Evolutionary conservation across 2,113 vertebrate genomes (phyloP).

Genomic region (Scytalopus superciliaris): DNA sequence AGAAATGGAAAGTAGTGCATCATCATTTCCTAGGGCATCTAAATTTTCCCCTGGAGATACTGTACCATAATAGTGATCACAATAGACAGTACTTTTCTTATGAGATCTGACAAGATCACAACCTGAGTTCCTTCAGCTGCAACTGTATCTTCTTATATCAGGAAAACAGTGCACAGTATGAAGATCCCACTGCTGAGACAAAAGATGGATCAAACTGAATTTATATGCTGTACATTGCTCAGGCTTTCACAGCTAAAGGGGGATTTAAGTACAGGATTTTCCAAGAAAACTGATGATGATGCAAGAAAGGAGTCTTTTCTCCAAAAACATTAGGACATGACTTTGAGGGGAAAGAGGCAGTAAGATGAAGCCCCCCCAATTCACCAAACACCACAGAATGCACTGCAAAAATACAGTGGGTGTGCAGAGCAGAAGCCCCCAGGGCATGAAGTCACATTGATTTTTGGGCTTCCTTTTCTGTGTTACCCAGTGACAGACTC

Average conservation of each 20-base stretch:
- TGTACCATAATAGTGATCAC: not conserved
- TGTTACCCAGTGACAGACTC: not conserved
- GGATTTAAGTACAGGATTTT: not conserved
- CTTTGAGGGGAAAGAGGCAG: not conserved
- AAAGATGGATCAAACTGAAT: not conserved
- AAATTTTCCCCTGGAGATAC: not conserved
- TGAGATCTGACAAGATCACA: slow-evolving; percentile 5
- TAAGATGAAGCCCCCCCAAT: not conserved
- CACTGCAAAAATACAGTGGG: not conserved
- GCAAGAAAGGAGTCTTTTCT: not conserved
- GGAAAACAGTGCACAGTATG: not conserved
- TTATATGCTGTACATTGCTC: not conserved
- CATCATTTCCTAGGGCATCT: not conserved
- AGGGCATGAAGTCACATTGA: not conserved
- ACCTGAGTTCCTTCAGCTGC: not conserved
- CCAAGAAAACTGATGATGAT: not conserved
- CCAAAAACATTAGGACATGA: not conserved
- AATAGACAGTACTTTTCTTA: not conserved
- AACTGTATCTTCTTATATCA: not conserved
- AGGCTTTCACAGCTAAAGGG: not conserved
- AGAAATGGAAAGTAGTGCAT: not conserved
- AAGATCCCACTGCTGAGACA: not conserved
- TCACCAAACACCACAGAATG: not conserved
- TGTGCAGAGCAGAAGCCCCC: not conserved
- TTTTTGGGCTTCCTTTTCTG: not conserved